Base-by-base conservation (phyloP, 2,797 vertebrate genomes). In the Aldrovandia affinis region DNA sequence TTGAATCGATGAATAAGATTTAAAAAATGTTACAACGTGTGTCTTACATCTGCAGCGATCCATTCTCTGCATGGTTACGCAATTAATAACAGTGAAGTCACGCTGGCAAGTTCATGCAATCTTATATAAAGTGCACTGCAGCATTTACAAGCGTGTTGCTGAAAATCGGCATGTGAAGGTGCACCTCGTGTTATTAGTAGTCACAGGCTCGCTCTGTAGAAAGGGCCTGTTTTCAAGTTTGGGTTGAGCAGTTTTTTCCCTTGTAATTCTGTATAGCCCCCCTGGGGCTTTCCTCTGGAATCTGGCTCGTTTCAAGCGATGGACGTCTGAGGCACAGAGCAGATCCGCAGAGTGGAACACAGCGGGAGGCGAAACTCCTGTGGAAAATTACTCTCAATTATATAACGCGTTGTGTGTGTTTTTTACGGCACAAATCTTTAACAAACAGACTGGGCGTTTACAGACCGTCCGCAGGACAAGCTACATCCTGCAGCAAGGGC, bases 281-380 rank as follows among this genome's bases (percentile, higher is more conserved):
- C 73, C 77, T 81, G 86, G 89, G 59, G 75, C 4, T 88, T 87
- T 89, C 87, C 89, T 86, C 0, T 81, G 90, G 89, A 90, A 90
- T 83, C 86, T 88, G 88, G 82, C 88, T 88, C 89, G 81, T 90
- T 89, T 91, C 81, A 89, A 88, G 12, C 57, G 2, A 12, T 55
- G 33, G 22, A 81, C 15, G 9, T 10, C 55, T 42, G 33, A 57
- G 54, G 25, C 75, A 18, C n/a, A 6, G 39, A 47, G 15, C 44
- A 50, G 25, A 65, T 15, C 42, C 3, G 4, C 30, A 36, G 42
- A 55, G 42, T 18, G 20, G 28, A 44, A 39, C 81, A 68, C 59
- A 80, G 59, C 61, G 25, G 18, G 33, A 47, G 83, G 20, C 44
- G 12, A 0, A 14, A n/a, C 57, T 79, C 68, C 57, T 65, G 73